Evolutionary conservation across 2,113 vertebrate genomes (phyloP).

Genomic region (Vulpes ferrilata): DNA sequence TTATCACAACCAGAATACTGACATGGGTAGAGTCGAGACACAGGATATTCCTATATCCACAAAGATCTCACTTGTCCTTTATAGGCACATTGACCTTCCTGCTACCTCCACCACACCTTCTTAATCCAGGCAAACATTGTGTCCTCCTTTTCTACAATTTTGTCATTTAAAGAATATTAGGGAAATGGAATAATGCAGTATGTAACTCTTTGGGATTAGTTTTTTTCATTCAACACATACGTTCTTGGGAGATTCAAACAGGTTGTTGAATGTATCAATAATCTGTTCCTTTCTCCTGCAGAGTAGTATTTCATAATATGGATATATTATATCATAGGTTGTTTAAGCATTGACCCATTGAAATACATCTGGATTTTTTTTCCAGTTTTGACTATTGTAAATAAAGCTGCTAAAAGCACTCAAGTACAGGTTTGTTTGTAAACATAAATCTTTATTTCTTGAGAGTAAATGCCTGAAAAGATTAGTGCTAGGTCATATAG

Average conservation of each 20-base stretch:
- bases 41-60: neutral
- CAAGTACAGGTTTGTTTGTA: neutral
- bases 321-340: neutral
- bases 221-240: neutral
- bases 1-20: neutral
- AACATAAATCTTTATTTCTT: constrained; percentile 28
- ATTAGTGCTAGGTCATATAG: neutral
- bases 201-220: neutral
- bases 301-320: neutral
- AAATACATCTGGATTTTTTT: neutral
- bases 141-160: neutral
- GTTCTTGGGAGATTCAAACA: neutral
- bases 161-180: neutral
- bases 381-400: neutral
- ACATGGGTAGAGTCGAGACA: neutral
- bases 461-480: neutral
- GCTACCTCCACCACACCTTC: accelerated
- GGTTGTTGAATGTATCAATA: neutral
- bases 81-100: neutral
- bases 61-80: neutral
- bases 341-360: neutral
- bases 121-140: neutral
- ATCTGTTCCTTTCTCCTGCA: neutral
- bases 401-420: neutral
- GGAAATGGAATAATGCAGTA: neutral